Evolutionary conservation across 2,888 invertebrate species (phyloP).

Genomic region (Dicyrtomina minuta): DNA sequence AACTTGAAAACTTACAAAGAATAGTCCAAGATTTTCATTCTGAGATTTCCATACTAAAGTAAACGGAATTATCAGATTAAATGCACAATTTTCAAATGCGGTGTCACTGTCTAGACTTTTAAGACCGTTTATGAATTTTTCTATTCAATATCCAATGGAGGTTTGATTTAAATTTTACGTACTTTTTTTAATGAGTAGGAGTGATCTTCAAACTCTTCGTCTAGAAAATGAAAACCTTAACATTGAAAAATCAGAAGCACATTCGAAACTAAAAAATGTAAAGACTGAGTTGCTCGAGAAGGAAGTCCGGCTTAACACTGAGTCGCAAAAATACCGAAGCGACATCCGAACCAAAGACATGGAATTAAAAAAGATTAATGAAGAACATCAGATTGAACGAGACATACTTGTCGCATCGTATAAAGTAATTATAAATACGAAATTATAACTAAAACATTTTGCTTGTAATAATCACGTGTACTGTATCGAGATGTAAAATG

Average conservation of each 20-base stretch:
- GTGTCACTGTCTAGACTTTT: no score
- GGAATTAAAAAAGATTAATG: constrained; percentile 32
- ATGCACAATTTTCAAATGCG: no score
- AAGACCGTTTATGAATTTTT: no score
- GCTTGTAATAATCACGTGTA: not conserved
- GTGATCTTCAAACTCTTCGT: constrained; percentile 47
- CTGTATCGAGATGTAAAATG: not conserved
- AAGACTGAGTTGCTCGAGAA: constrained; percentile 48
- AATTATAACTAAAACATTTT: not conserved
- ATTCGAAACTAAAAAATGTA: constrained; percentile 41
- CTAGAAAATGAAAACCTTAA: constrained; percentile 50
- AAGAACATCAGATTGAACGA: constrained; percentile 35
- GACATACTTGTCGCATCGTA: constrained; percentile 29
- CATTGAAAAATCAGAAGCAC: constrained; percentile 44
- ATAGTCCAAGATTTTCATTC: constrained; percentile 52
- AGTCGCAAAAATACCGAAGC: constrained; percentile 41
- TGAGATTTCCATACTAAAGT: constrained; percentile 50
- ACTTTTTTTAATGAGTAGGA: no score
- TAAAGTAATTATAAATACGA: constrained; percentile 20
- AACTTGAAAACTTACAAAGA: constrained; percentile 51
- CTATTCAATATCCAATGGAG: not conserved
- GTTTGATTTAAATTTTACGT: no score
- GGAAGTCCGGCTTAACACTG: constrained; percentile 44
- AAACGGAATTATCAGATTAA: constrained; percentile 5
- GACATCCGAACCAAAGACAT: constrained; percentile 44